phyloP scores from a whole-genome alignment of 1,140 invertebrate species.

The Lepidurus couesii region DNA sequence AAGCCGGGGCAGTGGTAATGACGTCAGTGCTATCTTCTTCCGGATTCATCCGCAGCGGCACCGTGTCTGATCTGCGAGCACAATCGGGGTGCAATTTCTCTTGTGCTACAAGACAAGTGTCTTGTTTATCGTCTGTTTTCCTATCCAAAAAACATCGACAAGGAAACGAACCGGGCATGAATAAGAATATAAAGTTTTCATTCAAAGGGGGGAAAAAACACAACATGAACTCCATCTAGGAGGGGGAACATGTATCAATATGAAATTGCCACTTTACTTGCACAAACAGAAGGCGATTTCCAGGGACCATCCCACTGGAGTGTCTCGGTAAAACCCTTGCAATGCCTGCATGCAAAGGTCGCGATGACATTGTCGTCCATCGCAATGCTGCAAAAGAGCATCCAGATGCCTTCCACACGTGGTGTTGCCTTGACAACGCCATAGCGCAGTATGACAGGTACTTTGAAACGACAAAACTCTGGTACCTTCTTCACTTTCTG shows the following conservation, averaged over 20 bases:
- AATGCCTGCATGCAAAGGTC: constrained; percentile 82
- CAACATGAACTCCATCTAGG: not conserved
- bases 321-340: constrained; percentile 73
- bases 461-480: constrained; percentile 53
- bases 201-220: not conserved
- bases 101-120: constrained; percentile 78
- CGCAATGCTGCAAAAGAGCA: constrained; percentile 72
- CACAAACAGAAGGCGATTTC: constrained; percentile 87
- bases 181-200: not conserved
- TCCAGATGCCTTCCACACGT: constrained; percentile 63
- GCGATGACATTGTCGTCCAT: constrained; percentile 60
- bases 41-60: constrained; percentile 38
- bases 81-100: constrained; percentile 79
- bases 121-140: constrained; percentile 71
- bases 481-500: not conserved
- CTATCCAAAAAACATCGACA: constrained; percentile 44
- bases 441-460: constrained; percentile 68
- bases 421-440: constrained; percentile 66
- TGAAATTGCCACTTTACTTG: constrained; percentile 62
- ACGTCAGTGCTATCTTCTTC: constrained; percentile 20
- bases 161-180: not conserved
- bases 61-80: constrained; percentile 68
- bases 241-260: not conserved
- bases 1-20: constrained; percentile 55
- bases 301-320: constrained; percentile 68